A percentile compares a stretch with the other conserved stretches of the same genome.
These are phyloP conservation scores for Cerastoderma edule DNA, from an alignment of 2,888 invertebrate species.

Conservation along the genomic window DNA sequence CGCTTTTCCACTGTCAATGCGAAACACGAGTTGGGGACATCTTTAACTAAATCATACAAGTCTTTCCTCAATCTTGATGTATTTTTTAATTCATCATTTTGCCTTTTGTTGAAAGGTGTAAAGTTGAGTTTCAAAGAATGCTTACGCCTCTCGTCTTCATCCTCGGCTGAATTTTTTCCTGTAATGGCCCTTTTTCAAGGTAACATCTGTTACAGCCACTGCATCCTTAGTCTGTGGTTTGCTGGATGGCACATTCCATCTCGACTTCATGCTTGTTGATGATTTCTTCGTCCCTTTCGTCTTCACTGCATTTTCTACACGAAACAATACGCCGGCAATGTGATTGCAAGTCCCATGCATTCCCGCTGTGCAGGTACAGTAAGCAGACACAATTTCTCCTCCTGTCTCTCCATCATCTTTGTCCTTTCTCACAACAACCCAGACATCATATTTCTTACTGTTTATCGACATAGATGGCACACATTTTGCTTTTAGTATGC, in stretches of 20 bases:
- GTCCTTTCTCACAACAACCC: constrained; percentile 6
- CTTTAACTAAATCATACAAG: constrained; percentile 8
- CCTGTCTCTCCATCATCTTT: background rate
- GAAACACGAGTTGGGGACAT: constrained; percentile 25
- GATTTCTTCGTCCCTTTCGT: constrained; percentile 27
- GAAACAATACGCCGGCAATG: constrained; percentile 15
- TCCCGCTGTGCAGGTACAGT: constrained; percentile 27
- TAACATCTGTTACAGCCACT: too few species aligned
- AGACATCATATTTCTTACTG: too few species aligned
- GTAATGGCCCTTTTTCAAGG: constrained; percentile 25
- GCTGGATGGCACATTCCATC: constrained; percentile 26
- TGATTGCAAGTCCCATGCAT: constrained; percentile 30
- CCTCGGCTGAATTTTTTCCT: constrained; percentile 1
- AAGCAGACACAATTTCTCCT: constrained; percentile 15
- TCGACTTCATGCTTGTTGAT: constrained; percentile 6
- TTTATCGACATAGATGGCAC: too few species aligned
- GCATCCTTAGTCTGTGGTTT: constrained; percentile 10
- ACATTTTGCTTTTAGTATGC: constrained; percentile 47
- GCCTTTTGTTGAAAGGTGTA: constrained; percentile 25
- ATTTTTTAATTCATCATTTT: background rate
- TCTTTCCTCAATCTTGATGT: background rate
- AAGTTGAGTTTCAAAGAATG: background rate
- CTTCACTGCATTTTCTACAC: constrained; percentile 26
- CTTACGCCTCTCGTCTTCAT: background rate
- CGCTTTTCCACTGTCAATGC: constrained; percentile 10